Percentiles rank a stretch among this genome's conserved stretches.
Conservation (phyloP, 2,888 invertebrate genomes). For the Bursaphelenchus okinawaensis region DNA sequence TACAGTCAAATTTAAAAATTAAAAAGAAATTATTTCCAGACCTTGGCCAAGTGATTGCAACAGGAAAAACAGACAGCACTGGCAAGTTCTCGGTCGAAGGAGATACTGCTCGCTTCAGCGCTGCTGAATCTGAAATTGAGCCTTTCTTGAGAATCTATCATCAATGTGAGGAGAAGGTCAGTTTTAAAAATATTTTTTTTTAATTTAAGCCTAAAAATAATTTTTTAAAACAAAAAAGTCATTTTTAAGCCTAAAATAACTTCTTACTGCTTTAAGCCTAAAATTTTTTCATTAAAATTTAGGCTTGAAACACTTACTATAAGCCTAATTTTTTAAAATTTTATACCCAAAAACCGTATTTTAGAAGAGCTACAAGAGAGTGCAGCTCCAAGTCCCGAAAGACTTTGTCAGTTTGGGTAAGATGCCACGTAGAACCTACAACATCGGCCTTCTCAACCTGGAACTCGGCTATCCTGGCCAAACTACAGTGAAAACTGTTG, state of each 20-base stretch:
- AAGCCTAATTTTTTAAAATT: background rate
- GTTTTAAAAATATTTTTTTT: background rate
- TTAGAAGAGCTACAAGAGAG: slow-evolving; percentile 27
- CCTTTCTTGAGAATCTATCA: slow-evolving; percentile 34
- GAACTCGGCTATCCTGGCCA: slow-evolving; percentile 11
- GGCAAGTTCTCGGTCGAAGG: slow-evolving; percentile 31
- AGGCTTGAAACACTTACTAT: no score
- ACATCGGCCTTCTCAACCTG: slow-evolving; percentile 28
- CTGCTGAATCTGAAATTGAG: slow-evolving; percentile 32
- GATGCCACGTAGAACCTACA: slow-evolving; percentile 24
- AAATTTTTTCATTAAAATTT: no score
- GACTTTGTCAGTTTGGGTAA: slow-evolving; percentile 31
- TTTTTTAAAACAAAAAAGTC: no score
- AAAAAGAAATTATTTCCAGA: slow-evolving; percentile 21
- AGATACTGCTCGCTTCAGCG: slow-evolving; percentile 27
- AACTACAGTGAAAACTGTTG: background rate
- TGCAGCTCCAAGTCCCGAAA: slow-evolving; percentile 31
- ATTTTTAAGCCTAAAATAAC: no score
- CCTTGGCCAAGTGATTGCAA: slow-evolving; percentile 23
- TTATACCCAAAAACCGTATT: no score
- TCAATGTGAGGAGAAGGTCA: slow-evolving; percentile 34
- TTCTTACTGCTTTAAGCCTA: no score
- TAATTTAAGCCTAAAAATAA: no score
- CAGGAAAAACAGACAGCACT: slow-evolving; percentile 21
- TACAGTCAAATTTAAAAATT: slow-evolving; percentile 1